These are phyloP conservation scores for Ceratosolen fusciceps DNA, from an alignment of 1,140 invertebrate genomes.

Conservation along the genomic window DNA sequence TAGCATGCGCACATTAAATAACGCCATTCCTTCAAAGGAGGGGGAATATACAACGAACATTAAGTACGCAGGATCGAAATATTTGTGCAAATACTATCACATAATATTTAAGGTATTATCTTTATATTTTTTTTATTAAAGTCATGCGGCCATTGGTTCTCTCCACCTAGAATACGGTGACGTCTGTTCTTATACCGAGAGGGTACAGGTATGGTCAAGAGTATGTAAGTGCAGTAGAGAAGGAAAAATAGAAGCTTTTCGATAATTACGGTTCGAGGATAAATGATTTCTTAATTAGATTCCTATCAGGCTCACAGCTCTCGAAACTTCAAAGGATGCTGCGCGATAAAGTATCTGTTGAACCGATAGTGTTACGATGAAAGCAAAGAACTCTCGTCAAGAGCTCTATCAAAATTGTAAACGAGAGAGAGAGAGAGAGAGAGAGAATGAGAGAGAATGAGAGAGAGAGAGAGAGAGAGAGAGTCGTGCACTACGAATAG, in stretches of 20 bases:
- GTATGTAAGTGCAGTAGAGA: background rate
- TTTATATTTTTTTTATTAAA: background rate
- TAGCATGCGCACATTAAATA: background rate
- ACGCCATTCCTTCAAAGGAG: background rate
- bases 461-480: conserved; percentile 45
- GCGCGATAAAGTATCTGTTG: conserved; percentile 64
- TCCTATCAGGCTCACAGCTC: conserved; percentile 55
- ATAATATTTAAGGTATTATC: background rate
- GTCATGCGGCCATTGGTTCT: background rate
- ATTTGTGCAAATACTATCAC: background rate
- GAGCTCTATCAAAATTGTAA: background rate
- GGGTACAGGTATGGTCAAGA: background rate
- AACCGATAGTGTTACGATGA: background rate
- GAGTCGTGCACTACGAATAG: background rate
- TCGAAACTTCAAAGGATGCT: conserved; percentile 60
- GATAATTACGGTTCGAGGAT: conserved; percentile 67
- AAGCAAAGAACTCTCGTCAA: background rate
- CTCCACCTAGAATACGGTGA: background rate
- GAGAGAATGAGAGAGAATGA: background rate
- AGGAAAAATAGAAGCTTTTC: conserved; percentile 48
- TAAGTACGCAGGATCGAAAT: background rate
- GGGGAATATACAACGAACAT: background rate
- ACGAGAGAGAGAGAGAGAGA: background rate
- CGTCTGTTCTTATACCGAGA: background rate
- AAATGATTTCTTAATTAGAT: conserved; percentile 71